Conservation (phyloP, 1,140 invertebrate genomes). For the Zaprionus ornatus region DNA sequence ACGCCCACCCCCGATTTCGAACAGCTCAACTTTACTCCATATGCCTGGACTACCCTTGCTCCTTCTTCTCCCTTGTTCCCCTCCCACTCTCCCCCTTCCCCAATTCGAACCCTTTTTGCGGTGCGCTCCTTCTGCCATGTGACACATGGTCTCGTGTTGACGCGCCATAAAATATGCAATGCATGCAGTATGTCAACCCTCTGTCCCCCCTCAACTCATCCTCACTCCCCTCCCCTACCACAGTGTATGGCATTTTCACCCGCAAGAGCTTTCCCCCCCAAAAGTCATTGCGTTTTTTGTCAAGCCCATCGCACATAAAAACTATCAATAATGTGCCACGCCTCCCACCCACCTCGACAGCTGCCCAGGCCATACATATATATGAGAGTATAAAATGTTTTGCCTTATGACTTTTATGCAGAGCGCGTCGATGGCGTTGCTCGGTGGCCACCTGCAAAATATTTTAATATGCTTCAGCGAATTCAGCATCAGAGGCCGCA, state of each 20-base stretch:
- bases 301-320: conserved; percentile 66
- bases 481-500: conserved; percentile 13
- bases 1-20: conserved; percentile 40
- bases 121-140: conserved; percentile 45
- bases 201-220: neutral
- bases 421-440: conserved; percentile 16
- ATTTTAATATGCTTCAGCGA: conserved; percentile 75
- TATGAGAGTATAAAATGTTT: conserved; percentile 68
- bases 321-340: conserved; percentile 76
- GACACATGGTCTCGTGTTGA: conserved; percentile 81
- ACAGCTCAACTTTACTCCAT: conserved; percentile 17
- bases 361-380: conserved; percentile 13
- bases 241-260: conserved; percentile 35
- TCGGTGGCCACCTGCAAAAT: conserved; percentile 56
- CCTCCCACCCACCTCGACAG: conserved; percentile 17
- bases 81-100: neutral
- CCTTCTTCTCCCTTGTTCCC: neutral
- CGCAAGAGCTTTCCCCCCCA: conserved; percentile 5
- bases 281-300: conserved; percentile 62
- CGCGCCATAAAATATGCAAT: conserved; percentile 80
- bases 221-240: neutral
- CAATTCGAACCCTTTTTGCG: neutral
- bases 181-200: conserved; percentile 77
- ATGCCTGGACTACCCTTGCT: neutral
- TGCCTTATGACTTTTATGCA: conserved; percentile 80